Evolutionary conservation across 1,140 invertebrate species (phyloP).

Genomic region (Oryzaephilus surinamensis): DNA sequence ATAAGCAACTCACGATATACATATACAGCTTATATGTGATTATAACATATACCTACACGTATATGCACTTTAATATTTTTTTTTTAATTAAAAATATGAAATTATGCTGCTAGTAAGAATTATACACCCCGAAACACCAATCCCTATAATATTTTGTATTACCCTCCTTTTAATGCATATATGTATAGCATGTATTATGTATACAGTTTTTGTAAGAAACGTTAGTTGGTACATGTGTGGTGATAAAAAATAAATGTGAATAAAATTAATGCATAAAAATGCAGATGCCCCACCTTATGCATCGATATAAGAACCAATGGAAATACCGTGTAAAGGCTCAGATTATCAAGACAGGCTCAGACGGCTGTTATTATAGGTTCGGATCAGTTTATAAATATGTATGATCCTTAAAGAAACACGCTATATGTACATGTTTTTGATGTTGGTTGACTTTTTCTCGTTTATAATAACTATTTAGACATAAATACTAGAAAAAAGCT

Average conservation of each 20-base stretch:
- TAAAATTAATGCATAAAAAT: constrained; percentile 22
- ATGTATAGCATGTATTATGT: no score
- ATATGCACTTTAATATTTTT: no score
- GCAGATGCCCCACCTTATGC: constrained; percentile 19
- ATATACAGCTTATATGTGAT: no score
- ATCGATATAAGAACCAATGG: constrained; percentile 16
- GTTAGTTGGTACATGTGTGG: no score
- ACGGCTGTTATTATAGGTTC: constrained; percentile 31
- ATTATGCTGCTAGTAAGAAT: no score
- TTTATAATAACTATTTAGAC: neutral
- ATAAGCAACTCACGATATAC: no score
- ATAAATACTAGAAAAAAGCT: neutral
- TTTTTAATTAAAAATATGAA: no score
- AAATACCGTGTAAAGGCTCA: constrained; percentile 21
- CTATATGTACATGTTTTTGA: constrained; percentile 12
- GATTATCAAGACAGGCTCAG: constrained; percentile 27
- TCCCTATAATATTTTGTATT: no score
- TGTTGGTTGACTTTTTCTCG: neutral
- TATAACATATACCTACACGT: no score
- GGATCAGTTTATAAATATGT: constrained; percentile 31
- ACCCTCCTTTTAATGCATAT: no score
- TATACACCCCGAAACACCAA: no score
- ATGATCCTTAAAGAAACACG: constrained; percentile 28
- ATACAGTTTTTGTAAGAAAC: no score
- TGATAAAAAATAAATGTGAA: neutral